Conservation (phyloP, 2,113 vertebrate genomes). For the Apodemus sylvaticus region DNA sequence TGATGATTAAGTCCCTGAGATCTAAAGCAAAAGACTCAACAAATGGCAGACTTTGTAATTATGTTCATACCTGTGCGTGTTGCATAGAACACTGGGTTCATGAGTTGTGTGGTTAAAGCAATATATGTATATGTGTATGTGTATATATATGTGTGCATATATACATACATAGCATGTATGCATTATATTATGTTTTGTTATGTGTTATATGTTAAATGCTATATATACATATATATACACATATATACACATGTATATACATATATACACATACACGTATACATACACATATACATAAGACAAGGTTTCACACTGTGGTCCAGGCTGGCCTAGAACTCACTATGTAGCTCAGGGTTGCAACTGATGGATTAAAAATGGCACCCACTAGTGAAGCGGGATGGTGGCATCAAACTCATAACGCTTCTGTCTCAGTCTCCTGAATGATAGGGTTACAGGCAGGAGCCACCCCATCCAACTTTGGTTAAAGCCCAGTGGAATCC, state of each 20-base stretch:
- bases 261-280: neutral
- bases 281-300: neutral
- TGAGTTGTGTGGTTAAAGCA: neutral
- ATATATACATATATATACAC: neutral
- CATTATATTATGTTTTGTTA: too few relatives aligned
- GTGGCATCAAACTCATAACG: neutral
- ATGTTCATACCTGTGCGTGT: neutral
- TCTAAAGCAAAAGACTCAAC: neutral
- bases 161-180: too few relatives aligned
- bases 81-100: neutral
- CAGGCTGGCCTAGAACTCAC: neutral
- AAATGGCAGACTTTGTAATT: neutral
- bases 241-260: neutral
- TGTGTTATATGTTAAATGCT: too few relatives aligned
- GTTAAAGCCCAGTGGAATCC: neutral
- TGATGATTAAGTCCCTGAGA: neutral
- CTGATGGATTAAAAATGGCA: too few relatives aligned
- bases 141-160: neutral
- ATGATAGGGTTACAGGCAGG: neutral
- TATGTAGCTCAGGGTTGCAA: neutral
- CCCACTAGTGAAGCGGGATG: too few relatives aligned
- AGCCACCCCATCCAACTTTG: neutral
- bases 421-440: neutral
- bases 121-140: neutral
- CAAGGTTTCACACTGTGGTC: neutral